Evolutionary conservation across 2,797 vertebrate genomes (phyloP), one percentile per base, ranked within the genome.

Genomic region (Acanthornis magna): DNA sequence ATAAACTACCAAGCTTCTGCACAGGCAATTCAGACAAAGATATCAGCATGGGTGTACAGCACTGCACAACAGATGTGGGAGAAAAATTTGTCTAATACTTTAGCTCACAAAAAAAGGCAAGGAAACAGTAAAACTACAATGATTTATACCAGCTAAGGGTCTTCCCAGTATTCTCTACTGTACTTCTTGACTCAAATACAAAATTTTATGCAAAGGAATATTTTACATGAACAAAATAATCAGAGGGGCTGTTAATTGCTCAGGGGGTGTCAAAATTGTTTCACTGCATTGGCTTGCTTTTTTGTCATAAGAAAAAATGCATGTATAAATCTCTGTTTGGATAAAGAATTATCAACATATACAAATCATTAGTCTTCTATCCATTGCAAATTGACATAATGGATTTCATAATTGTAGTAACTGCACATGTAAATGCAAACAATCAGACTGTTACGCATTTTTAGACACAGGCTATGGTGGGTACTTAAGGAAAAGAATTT

Each of bases 1-100:
- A 38, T 79, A 86, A 94, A 71, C 45, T 54, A 92, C 32, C 12
- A 82, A 67, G 55, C 36, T 80, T 82, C 68, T 88, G 51, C 68
- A 75, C 32, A 85, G 45, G 63, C 16, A 84, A 25, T 57, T 88
- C 70, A 78, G 88, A 43, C 18, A 81, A 85, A 94, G 47, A n/a
- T n/a, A 90, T 70, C n/a, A 84, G 17, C 43, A 38, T 14, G 32
- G 27, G 7, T 80, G 8, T 85, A 60, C 22, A 62, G 47, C 38
- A 72, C 61, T 85, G 63, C 51, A 47, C 51, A 70, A 53, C 29
- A 84, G 61, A 18, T 60, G 15, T 7, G 40, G 48, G 13, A 58
- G 38, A 76, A 66, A 91, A 75, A 76, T 1, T 22, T 45, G 3
- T 45, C 53, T 66, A 66, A 43, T 43, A 43, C 29, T 74, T 78